Base-by-base conservation (phyloP, 2,888 invertebrate species). In the Phyllotreta cruciferae region DNA sequence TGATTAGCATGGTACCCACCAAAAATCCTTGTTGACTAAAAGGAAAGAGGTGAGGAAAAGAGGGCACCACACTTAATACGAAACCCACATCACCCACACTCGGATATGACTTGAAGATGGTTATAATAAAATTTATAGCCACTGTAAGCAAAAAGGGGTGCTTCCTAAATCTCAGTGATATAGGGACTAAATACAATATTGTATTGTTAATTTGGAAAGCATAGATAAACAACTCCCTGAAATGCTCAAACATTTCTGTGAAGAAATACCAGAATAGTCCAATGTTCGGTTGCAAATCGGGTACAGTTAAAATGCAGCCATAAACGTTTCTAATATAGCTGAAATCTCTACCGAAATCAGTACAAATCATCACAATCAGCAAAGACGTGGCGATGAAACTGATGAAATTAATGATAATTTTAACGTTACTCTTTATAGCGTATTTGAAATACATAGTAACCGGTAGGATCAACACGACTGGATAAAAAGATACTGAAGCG, bases 191-290 rank as follows among this genome's bases (percentile, higher is more conserved):
- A 80, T 98, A 98, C 53, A 99, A 83, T 44, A 96, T 86, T 60
- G 96, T 87, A 3, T 93, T 94, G 82, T 98, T 98, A 72, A 99
- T 91, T 86, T 98, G 98, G 80, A 99, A 98, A 70, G 97, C 94
- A 78, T 92, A 95, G 24, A 98, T 89, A 82, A 99, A 99, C 75
- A 99, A 87, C 66, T 91, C 86, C 54, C 96, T 88, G 78, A 99
- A 99, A 82, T 99, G 98, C 75, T 98, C 98, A 85, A 99, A 99
- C 95, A 98, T 97, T 85, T 99, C 98, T 0, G 97, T 98, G 81
- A 99, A 99, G 83, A 99, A 98, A 78, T 99, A 99, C 99, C 99
- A 99, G 81, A 98, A 99, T 1, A 99, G 83, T 0, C 99, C 99
- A 73, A 97, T 92, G 79, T 99, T 99, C 24, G 99, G 99, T 73